Evolutionary conservation across 2,888 invertebrate genomes (phyloP).

Genomic region (Netelia virgata): DNA sequence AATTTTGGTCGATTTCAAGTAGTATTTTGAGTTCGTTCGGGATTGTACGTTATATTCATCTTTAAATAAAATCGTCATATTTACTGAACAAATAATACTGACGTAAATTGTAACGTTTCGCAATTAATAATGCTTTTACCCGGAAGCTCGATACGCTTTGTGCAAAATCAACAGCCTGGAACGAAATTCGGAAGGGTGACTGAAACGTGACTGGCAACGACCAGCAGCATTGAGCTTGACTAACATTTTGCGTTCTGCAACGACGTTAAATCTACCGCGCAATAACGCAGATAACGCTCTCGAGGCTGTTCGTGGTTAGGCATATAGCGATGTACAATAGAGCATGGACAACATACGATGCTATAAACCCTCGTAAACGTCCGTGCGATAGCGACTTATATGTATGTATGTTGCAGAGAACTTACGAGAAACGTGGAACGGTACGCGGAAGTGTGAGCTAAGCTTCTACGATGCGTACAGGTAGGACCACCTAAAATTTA

Average conservation of each 20-base stretch:
- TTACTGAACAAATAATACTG: too few relatives aligned
- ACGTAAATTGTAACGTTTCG: too few relatives aligned
- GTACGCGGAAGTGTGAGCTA: not conserved
- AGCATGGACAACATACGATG: conserved; percentile 6
- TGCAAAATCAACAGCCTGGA: too few relatives aligned
- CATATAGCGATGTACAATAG: conserved; percentile 1
- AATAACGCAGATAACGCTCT: conserved; percentile 1
- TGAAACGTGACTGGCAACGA: too few relatives aligned
- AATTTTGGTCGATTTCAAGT: too few relatives aligned
- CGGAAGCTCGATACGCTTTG: too few relatives aligned
- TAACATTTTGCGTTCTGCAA: not conserved
- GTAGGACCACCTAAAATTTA: not conserved
- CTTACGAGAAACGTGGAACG: not conserved
- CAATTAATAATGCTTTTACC: too few relatives aligned
- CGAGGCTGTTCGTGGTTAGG: not conserved
- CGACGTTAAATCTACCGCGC: not conserved
- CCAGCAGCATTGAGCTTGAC: not conserved
- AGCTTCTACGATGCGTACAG: not conserved
- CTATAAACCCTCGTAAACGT: conserved; percentile 2
- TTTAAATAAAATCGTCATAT: too few relatives aligned
- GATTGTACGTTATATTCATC: too few relatives aligned
- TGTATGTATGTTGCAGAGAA: not conserved
- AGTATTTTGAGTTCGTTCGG: too few relatives aligned
- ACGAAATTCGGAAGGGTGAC: too few relatives aligned
- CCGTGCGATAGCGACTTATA: not conserved